Base-by-base conservation (phyloP, 2,888 invertebrate species). In the Corythucha ciliata region DNA sequence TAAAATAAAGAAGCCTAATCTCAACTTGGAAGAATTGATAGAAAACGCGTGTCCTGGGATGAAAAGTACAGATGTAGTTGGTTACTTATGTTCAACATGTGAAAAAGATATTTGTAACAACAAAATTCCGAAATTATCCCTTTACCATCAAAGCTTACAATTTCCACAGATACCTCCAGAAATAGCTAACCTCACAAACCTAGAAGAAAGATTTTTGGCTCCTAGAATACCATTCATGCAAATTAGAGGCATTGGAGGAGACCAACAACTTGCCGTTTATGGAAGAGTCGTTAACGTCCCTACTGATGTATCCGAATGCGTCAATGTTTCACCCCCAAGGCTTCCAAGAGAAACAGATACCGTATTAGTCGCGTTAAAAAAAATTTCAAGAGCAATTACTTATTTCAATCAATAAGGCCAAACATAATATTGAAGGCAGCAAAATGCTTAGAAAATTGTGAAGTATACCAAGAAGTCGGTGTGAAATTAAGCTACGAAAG, bases 231-330 rank as follows among this genome's bases (percentile, higher is more conserved):
- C 45, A 2, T 51, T 51, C 24, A 45, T 46, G 45, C 32, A 36
- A 26, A 51, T 51, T 2, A 26, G 45, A 18, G 27, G 21, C 4
- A 26, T 33, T 32, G 6, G 27, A 14, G 16, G n/a, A 34, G 29
- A 44, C 14, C 34, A 33, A 14, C 51, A 51, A 14, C 33, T 25
- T 8, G 20, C 36, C 1, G 24, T 51, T 5, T 21, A 51, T 3
- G 51, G 51, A 25, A 27, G 45, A 20, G 44, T 51, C 2, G 51
- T 51, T 3, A 51, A 51, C 46, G 25, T 51, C 7, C 45, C 45
- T 3, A 48, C 24, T 26, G 51, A 51, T 24, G 45, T 51, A 4
- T n/a, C 16, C 4, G 34, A 44, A 26, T 34, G 16, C 8, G 26
- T 51, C 12, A 33, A 45, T n/a, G n/a, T 45, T 5, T 29, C 46